A percentile compares a stretch with the other conserved stretches of the same genome.
phyloP scores from a whole-genome alignment of 2,888 invertebrate species.

The Pyrrhosoma nymphula region DNA sequence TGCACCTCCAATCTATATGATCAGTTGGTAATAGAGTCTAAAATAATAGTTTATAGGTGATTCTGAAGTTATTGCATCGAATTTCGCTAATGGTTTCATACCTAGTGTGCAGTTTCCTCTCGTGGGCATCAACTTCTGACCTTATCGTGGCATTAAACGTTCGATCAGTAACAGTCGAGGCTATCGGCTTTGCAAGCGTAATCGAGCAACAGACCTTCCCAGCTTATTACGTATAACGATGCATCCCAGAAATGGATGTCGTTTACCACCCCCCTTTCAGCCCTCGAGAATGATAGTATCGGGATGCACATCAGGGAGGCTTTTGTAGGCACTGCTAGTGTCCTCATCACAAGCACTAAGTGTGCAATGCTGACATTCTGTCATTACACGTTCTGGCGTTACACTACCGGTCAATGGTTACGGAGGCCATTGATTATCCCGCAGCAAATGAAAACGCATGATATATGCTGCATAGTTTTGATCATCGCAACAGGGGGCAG shows the following conservation, averaged over 20 bases:
- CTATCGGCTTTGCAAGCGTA: neutral
- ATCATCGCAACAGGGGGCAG: too few relatives aligned
- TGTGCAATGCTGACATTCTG: too few relatives aligned
- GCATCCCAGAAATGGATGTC: neutral
- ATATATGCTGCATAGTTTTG: too few relatives aligned
- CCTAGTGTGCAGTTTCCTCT: neutral
- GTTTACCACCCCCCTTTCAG: neutral
- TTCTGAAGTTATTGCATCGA: too few relatives aligned
- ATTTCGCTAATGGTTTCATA: neutral
- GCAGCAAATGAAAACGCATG: too few relatives aligned
- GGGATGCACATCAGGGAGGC: neutral
- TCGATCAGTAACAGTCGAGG: neutral
- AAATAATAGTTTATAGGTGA: too few relatives aligned
- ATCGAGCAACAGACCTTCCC: neutral
- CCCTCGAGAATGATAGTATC: neutral
- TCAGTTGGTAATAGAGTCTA: too few relatives aligned
- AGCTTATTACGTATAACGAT: neutral
- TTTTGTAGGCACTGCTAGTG: neutral
- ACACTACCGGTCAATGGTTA: too few relatives aligned
- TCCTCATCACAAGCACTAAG: too few relatives aligned
- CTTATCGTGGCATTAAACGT: neutral
- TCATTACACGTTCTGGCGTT: too few relatives aligned
- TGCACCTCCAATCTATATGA: too few relatives aligned
- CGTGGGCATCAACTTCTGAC: neutral
- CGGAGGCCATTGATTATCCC: too few relatives aligned